phyloP scores from a whole-genome alignment of 2,113 vertebrate genomes.

The Copsychus sechellarum region DNA sequence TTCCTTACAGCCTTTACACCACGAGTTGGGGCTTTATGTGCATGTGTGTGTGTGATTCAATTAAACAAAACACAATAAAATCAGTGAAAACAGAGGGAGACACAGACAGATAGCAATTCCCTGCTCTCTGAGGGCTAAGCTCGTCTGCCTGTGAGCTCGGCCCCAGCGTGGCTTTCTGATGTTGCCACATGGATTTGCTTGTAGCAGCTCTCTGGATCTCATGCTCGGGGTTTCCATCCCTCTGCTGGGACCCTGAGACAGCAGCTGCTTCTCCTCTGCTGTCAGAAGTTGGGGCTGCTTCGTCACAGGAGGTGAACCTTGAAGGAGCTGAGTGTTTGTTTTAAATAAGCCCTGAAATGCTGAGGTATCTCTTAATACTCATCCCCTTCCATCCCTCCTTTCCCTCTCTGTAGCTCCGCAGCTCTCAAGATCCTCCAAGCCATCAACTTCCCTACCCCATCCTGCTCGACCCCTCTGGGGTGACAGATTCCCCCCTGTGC shows the following conservation, averaged over 20 bases:
- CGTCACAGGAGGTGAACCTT: neutral
- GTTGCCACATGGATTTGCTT: neutral
- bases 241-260: neutral
- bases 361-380: neutral
- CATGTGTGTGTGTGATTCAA: conserved; percentile 48
- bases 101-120: conserved; percentile 7
- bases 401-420: neutral
- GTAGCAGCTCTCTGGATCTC: neutral
- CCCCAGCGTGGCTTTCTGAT: neutral
- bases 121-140: conserved; percentile 1
- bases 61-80: conserved; percentile 67
- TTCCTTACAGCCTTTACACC: neutral
- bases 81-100: conserved; percentile 19
- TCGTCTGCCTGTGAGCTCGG: neutral
- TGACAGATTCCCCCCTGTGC: neutral
- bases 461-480: neutral
- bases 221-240: neutral
- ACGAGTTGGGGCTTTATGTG: neutral
- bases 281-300: neutral
- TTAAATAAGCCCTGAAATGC: neutral
- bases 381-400: neutral
- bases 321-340: neutral
- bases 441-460: neutral
- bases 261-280: neutral
- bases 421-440: neutral